Percentiles rank a stretch among this genome's conserved stretches.
These are phyloP conservation scores for Gorilla gorilla DNA, from an alignment of 2,113 vertebrate species.

Conservation along the genomic window DNA sequence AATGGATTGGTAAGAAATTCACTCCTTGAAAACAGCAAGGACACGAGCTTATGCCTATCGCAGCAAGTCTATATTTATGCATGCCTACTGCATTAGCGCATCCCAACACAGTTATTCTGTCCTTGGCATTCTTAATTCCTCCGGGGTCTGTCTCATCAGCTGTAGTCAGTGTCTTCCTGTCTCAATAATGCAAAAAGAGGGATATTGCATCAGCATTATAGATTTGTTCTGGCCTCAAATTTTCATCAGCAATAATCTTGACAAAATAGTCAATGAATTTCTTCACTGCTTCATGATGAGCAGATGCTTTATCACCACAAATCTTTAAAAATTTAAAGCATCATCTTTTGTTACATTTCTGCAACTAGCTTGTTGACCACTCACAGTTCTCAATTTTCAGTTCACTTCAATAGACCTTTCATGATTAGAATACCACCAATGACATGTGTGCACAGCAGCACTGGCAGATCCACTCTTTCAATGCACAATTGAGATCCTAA, in stretches of 20 bases:
- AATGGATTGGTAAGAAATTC: not conserved
- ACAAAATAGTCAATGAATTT: not conserved
- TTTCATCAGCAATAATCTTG: not conserved
- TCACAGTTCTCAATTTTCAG: not conserved
- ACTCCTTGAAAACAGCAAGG: not conserved
- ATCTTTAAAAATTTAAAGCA: not conserved
- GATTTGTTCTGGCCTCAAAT: not conserved
- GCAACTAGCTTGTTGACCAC: not conserved
- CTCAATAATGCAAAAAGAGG: not conserved
- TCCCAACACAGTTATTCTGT: not conserved
- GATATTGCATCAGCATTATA: not conserved
- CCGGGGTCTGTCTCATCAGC: not conserved
- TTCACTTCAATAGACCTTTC: not conserved
- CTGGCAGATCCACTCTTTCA: not conserved
- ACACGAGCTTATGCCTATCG: not conserved
- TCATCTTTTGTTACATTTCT: not conserved
- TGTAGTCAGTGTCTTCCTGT: not conserved
- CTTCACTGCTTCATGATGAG: not conserved
- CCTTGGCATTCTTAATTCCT: not conserved
- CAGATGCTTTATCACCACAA: not conserved
- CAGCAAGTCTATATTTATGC: not conserved
- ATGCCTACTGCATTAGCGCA: not conserved
- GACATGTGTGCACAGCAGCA: not conserved
- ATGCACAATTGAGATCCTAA: not conserved
- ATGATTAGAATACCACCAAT: not conserved